Percentiles rank a stretch among this genome's conserved stretches.
phyloP scores from a whole-genome alignment of 2,797 vertebrate genomes.

The Vespertilio murinus region DNA sequence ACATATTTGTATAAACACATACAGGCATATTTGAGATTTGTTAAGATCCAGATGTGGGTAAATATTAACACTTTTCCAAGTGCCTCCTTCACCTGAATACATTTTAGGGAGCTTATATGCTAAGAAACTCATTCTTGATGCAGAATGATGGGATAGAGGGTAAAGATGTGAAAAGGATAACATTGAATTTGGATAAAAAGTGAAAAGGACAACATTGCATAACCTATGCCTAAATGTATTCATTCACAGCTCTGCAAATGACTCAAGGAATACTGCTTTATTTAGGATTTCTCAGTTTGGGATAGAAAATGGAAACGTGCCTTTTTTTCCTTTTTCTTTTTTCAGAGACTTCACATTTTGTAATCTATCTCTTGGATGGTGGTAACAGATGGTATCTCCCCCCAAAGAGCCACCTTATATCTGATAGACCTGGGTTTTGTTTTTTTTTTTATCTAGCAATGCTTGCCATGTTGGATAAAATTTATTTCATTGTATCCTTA shows the following conservation, averaged over 20 bases:
- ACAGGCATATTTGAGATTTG: not conserved
- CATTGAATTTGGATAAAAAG: too few relatives aligned
- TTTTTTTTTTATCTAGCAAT: not conserved
- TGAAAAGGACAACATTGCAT: not conserved
- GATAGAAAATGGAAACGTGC: not conserved
- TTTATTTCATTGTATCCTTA: not conserved
- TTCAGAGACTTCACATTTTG: not conserved
- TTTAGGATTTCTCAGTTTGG: not conserved
- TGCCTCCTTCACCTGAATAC: not conserved
- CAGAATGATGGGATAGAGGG: not conserved
- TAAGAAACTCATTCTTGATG: not conserved
- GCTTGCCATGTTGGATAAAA: not conserved
- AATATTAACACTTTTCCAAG: not conserved
- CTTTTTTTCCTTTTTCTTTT: not conserved
- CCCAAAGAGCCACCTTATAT: not conserved
- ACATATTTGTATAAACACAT: not conserved
- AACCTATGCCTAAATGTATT: fast-evolving
- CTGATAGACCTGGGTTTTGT: not conserved
- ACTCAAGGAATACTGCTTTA: not conserved
- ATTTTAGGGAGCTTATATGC: not conserved
- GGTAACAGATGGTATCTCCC: not conserved
- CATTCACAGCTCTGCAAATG: not conserved
- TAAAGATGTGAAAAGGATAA: not conserved
- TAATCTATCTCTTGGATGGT: not conserved
- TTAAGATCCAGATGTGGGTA: not conserved